A percentile compares a stretch with the other conserved stretches of the same genome.
Evolutionary conservation across 2,888 invertebrate genomes (phyloP).

Genomic region (Elgonia sp.): DNA sequence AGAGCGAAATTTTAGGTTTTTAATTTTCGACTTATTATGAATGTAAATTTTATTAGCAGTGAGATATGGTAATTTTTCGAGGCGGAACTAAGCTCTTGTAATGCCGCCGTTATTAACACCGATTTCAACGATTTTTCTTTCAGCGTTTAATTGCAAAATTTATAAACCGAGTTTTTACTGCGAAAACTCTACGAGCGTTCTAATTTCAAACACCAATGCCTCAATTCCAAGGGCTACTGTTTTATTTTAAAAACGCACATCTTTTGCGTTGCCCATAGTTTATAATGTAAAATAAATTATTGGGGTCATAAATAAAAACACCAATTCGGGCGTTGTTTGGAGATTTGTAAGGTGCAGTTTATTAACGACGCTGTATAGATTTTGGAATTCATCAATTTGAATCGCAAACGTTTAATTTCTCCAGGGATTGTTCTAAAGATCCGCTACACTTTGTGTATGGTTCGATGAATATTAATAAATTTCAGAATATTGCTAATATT

Average conservation of each 20-base stretch:
- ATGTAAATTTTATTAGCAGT: conserved; percentile 63
- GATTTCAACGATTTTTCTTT: conserved; percentile 18
- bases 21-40: conserved; percentile 42
- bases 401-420: conserved; percentile 49
- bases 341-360: conserved; percentile 35
- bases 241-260: background rate
- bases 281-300: background rate
- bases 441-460: conserved; percentile 39
- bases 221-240: no score
- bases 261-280: background rate
- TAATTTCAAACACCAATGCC: no score
- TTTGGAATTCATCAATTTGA: conserved; percentile 51
- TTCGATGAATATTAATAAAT: conserved; percentile 59
- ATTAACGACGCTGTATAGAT: conserved; percentile 29
- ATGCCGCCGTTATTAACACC: conserved; percentile 27
- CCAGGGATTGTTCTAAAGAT: conserved; percentile 42
- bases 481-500: conserved; percentile 5
- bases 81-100: conserved; percentile 13
- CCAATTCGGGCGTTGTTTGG: conserved; percentile 5
- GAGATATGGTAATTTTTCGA: conserved; percentile 47
- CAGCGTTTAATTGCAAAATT: conserved; percentile 4
- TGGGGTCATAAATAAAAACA: background rate
- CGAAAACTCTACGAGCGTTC: no score
- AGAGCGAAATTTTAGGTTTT: conserved; percentile 39
- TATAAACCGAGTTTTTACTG: background rate